Evolutionary conservation across 2,888 invertebrate genomes (phyloP), one percentile per base, ranked within the genome.

Genomic region (Macrophya annulata): DNA sequence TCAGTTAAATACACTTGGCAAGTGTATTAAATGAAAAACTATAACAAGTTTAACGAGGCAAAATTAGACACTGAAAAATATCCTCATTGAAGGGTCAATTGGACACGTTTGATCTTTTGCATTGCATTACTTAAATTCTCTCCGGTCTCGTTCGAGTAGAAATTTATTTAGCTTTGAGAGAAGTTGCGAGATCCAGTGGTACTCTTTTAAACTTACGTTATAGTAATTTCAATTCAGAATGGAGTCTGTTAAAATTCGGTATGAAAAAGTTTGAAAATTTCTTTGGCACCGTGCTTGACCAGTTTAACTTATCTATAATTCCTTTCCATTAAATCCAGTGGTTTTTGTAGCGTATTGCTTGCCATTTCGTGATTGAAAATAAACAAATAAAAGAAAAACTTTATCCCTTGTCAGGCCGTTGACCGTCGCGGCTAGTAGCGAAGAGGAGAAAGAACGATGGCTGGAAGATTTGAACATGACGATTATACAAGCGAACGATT

Each of bases 371-470:
- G 9, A 48, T 48, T 48, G 3, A 48, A 1, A 48, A 48, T 3
- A 48, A 12, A 48, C 1, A 48, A 12, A 48, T 3, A 48, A 48
- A 48, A 48, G 4, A 48, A 48, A 48, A 10, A 48, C 17, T 25
- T 59, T 1, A 43, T 85, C 85, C 86, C 72, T 85, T 85, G 86
- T 0, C 84, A 95, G 97, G 88, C 97, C 97, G 51, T 94, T 99
- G 72, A 96, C 98, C 65, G 96, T 99, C 62, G 98, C 98, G 87
- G 97, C 97, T n/a, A 97, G 96, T 92, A 97, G 96, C 87, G 96
- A 97, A 87, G 96, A 96, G 86, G 99, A 99, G 93, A 98, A 97
- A 93, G 95, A 96, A 87, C 96, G 97, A 86, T 99, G 99, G 99
- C 94, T 97, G 89, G 96, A 96, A 87, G 98, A 98, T 90, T 94